Evolutionary conservation across 2,797 vertebrate genomes (phyloP), one percentile per base, ranked within the genome.

Genomic region (Bradypodion pumilum): DNA sequence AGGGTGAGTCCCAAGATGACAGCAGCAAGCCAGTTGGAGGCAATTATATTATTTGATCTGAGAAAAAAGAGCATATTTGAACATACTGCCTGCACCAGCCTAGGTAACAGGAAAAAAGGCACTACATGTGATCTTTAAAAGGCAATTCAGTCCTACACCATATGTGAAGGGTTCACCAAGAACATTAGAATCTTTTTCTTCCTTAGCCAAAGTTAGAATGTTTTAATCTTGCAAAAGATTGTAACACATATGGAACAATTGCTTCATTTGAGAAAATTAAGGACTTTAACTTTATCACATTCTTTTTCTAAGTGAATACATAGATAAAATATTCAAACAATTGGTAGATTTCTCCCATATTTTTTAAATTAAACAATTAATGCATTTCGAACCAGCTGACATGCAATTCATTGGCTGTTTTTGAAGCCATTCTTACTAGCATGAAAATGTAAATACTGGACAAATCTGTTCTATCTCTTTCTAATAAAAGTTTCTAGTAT

Each of bases 61-160:
- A 87, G 86, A 89, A 83, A 89, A 89, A 92, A 90, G 80, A 89
- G 59, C 73, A 77, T 89, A 80, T 90, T 74, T 90, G 85, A 91
- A 86, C 84, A 78, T 65, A 59, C 35, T 78, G 13, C 29, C 86
- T 77, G 72, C 72, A 70, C 59, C 73, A 84, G 82, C 68, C 19
- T 62, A 81, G 66, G 44, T 86, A 56, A 74, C 84, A 87, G 73
- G 73, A 81, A 81, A 76, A 70, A 40, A 78, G 63, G 37, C 40
- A 46, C 69, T 69, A 62, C 25, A 75, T 68, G 23, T 37, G 59
- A 74, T 63, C 70, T 79, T 65, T 74, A 88, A 78, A 69, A 85
- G 59, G 84, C 65, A 42, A 32, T 88, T 91, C 76, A 82, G 82
- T 86, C 60, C 63, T 75, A 7, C 78, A 63, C 56, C 78, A 7